These are phyloP conservation scores for Notamacropus eugenii DNA, from an alignment of 2,797 vertebrate species.

Conservation along the genomic window DNA sequence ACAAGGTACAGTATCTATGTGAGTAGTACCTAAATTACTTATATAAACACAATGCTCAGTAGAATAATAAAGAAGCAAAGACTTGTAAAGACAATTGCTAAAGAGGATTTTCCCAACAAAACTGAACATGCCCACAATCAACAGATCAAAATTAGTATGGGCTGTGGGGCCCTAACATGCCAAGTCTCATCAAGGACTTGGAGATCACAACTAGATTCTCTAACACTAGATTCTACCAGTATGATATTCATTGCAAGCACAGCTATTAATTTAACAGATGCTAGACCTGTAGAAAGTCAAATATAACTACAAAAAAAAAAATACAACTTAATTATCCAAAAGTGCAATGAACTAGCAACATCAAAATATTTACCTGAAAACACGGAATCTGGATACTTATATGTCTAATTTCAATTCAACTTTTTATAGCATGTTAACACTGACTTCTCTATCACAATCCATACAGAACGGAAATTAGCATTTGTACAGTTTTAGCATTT, in stretches of 20 bases:
- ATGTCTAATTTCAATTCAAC: slow-evolving; percentile 18
- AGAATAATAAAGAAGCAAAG: background rate
- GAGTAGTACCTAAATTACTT: background rate
- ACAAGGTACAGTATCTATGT: background rate
- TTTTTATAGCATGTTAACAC: background rate
- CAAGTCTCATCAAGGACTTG: background rate
- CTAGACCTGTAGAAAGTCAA: background rate
- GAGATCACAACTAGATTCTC: background rate
- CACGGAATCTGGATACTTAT: background rate
- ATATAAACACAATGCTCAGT: background rate
- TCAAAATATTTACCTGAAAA: background rate
- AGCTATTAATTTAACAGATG: background rate
- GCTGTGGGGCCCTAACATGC: background rate
- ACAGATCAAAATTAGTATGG: background rate
- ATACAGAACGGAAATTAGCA: background rate
- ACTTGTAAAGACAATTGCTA: background rate
- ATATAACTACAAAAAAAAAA: background rate
- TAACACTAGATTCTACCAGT: background rate
- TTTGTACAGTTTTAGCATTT: slow-evolving; percentile 14
- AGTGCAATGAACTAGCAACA: background rate
- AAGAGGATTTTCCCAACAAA: background rate
- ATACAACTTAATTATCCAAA: background rate
- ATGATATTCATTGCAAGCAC: background rate
- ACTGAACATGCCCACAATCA: background rate
- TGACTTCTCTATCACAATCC: background rate